Evolutionary conservation across 2,113 vertebrate species (phyloP).

Genomic region (Egretta garzetta): DNA sequence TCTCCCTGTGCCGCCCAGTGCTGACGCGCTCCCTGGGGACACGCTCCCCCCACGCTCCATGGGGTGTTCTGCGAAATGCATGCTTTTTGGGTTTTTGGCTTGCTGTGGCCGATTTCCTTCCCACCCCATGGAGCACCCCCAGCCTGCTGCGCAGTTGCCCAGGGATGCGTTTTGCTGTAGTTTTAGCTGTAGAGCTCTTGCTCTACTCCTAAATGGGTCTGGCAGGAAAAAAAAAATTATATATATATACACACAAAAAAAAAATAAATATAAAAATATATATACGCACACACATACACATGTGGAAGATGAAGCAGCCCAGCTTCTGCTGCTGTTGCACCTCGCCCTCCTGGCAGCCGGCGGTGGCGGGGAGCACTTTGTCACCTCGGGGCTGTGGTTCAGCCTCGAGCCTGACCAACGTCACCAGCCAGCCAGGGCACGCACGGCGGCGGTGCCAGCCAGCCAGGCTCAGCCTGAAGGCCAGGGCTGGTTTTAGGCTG

Average conservation of each 20-base stretch:
- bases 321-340: neutral
- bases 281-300: fast-evolving
- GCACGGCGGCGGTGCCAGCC: neutral
- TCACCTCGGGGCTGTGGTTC: neutral
- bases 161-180: neutral
- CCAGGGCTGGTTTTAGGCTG: neutral
- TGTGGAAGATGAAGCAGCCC: neutral
- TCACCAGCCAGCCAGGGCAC: neutral
- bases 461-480: neutral
- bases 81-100: neutral
- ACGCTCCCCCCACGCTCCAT: fast-evolving
- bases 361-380: fast-evolving
- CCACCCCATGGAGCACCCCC: fast-evolving
- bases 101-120: neutral
- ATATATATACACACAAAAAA: no score
- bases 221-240: neutral
- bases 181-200: neutral
- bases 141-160: neutral
- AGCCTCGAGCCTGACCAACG: neutral
- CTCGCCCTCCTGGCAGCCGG: neutral
- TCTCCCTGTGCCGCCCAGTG: neutral
- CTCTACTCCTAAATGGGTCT: neutral
- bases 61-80: neutral
- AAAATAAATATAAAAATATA: neutral
- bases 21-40: neutral